Evolutionary conservation across 1,140 invertebrate species (phyloP).

Genomic region (Atta colombica): DNA sequence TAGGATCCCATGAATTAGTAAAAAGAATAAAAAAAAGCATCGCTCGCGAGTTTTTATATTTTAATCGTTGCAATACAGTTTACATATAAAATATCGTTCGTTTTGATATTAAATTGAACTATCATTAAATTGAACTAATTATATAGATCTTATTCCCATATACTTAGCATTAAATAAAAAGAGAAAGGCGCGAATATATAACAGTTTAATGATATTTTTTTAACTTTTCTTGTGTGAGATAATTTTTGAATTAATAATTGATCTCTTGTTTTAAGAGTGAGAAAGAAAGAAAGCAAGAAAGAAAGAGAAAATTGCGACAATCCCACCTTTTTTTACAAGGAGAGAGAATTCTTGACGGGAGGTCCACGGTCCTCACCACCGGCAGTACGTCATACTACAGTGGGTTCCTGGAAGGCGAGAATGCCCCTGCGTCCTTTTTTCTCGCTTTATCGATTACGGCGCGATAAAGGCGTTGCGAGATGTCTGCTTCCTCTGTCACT

Average conservation of each 20-base stretch:
- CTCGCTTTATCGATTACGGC: constrained; percentile 67
- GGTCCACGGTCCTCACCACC: constrained; percentile 51
- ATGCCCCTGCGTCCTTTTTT: constrained; percentile 45
- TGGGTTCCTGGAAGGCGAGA: constrained; percentile 69
- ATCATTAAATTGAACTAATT: too few relatives aligned
- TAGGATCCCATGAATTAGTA: constrained; percentile 12
- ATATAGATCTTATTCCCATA: background rate
- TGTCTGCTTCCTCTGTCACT: constrained; percentile 25
- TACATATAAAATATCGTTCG: background rate
- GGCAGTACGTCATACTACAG: constrained; percentile 65
- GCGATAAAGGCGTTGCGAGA: constrained; percentile 65
- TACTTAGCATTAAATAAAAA: background rate
- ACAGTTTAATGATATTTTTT: background rate
- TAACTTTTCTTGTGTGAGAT: background rate
- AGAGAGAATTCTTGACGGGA: constrained; percentile 74
- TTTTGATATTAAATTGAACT: background rate
- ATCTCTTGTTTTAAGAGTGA: constrained; percentile 2
- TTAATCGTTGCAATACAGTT: background rate
- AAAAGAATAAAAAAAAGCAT: background rate
- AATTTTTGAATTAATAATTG: background rate
- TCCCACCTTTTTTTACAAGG: constrained; percentile 57
- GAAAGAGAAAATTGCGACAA: background rate
- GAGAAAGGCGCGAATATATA: background rate
- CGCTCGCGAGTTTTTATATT: background rate
- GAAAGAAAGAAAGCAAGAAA: background rate